Conservation (phyloP, 2,888 invertebrate genomes). For the Nephrocerus scutellatus region DNA sequence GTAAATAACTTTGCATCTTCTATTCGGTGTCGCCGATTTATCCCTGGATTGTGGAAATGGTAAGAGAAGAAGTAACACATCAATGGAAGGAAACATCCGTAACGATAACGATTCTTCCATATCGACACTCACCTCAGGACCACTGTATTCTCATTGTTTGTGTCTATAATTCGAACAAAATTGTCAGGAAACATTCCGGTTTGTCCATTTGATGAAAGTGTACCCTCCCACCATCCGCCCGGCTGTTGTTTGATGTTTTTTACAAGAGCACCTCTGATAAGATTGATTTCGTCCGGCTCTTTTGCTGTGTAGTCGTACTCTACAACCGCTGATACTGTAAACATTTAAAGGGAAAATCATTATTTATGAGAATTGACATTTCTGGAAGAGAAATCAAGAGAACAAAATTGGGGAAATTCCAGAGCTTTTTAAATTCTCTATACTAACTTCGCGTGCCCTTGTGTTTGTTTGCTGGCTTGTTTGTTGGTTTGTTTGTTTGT, state of each 20-base stretch:
- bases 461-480: no score
- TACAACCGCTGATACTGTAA: conserved; percentile 71
- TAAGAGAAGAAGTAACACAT: conserved; percentile 26
- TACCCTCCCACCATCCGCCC: conserved; percentile 92
- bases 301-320: conserved; percentile 82
- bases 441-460: no score
- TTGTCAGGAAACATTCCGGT: conserved; percentile 91
- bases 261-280: conserved; percentile 76
- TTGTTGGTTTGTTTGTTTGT: no score
- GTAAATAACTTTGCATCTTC: conserved; percentile 77
- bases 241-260: conserved; percentile 68
- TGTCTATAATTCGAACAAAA: conserved; percentile 66
- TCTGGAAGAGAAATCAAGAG: no score
- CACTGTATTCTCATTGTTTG: conserved; percentile 38
- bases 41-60: conserved; percentile 38
- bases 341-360: neutral
- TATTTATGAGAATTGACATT: no score
- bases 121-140: conserved; percentile 30
- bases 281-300: conserved; percentile 76
- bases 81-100: neutral
- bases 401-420: no score
- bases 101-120: neutral
- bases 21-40: conserved; percentile 48
- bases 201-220: conserved; percentile 60
- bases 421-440: no score